Evolutionary conservation across 2,888 invertebrate species (phyloP).

Genomic region (Sipunculus nudus): DNA sequence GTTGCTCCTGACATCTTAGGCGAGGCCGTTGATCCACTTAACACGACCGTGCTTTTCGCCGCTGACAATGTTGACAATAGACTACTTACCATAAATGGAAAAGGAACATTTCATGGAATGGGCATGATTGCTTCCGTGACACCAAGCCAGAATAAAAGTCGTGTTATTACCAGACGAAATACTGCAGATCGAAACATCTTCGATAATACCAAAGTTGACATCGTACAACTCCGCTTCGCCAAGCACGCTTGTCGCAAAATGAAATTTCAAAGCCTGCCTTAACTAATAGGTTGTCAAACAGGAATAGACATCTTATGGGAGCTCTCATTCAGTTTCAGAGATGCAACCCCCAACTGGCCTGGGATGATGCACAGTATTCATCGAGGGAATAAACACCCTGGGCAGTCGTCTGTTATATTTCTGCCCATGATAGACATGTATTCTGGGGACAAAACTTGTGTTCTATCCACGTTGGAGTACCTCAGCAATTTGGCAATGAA

Average conservation of each 20-base stretch:
- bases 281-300: neutral
- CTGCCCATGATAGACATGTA: slow-evolving; percentile 10
- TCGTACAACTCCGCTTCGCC: neutral
- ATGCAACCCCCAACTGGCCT: slow-evolving; percentile 8
- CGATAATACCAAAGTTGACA: neutral
- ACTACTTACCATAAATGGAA: slow-evolving; percentile 26
- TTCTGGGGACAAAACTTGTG: slow-evolving; percentile 7
- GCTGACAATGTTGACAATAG: slow-evolving; percentile 6
- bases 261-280: neutral
- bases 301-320: neutral
- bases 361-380: slow-evolving; percentile 23
- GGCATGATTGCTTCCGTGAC: slow-evolving; percentile 26
- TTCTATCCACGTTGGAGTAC: slow-evolving; percentile 9
- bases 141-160: slow-evolving; percentile 7
- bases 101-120: slow-evolving; percentile 32
- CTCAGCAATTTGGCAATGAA: slow-evolving; percentile 10
- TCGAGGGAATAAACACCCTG: slow-evolving; percentile 22
- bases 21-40: neutral
- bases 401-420: slow-evolving; percentile 4
- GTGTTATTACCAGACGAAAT: neutral
- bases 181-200: neutral
- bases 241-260: neutral
- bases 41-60: slow-evolving; percentile 1
- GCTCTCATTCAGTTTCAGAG: neutral
- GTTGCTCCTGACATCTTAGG: slow-evolving; percentile 1